Conservation (phyloP, 2,797 vertebrate genomes). For the Enteromius thamalakanensis region DNA sequence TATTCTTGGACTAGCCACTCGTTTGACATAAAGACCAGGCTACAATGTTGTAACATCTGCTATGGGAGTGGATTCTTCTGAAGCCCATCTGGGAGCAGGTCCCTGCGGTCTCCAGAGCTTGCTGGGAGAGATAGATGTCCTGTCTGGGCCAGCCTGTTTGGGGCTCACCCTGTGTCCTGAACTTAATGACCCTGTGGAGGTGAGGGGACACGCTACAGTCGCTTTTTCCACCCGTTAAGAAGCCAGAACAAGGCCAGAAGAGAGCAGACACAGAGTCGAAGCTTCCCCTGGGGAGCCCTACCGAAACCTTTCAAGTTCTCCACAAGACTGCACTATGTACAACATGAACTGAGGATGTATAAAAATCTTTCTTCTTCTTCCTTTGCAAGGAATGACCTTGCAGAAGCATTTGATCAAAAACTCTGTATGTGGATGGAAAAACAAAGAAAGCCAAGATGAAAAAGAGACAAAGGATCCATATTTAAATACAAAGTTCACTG, state of each 20-base stretch:
- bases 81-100: constrained; percentile 46
- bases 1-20: neutral
- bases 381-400: constrained; percentile 46
- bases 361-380: constrained; percentile 31
- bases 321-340: constrained; percentile 47
- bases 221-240: constrained; percentile 26
- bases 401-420: constrained; percentile 43
- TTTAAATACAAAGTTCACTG: constrained; percentile 17
- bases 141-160: constrained; percentile 36
- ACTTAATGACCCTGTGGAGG: constrained; percentile 57
- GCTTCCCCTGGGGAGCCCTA: constrained; percentile 54
- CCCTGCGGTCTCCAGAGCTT: constrained; percentile 40
- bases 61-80: constrained; percentile 24
- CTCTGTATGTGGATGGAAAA: constrained; percentile 21
- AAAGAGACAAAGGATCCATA: constrained; percentile 28
- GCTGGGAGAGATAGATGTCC: constrained; percentile 55
- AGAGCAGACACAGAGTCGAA: constrained; percentile 48
- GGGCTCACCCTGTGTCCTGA: constrained; percentile 46
- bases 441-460: neutral
- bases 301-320: constrained; percentile 62
- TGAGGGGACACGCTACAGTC: constrained; percentile 36
- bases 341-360: constrained; percentile 51
- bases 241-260: constrained; percentile 46
- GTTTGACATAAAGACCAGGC: neutral
- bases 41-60: constrained; percentile 34